phyloP scores from a whole-genome alignment of 1,140 invertebrate genomes.

The Octopus bimaculoides region DNA sequence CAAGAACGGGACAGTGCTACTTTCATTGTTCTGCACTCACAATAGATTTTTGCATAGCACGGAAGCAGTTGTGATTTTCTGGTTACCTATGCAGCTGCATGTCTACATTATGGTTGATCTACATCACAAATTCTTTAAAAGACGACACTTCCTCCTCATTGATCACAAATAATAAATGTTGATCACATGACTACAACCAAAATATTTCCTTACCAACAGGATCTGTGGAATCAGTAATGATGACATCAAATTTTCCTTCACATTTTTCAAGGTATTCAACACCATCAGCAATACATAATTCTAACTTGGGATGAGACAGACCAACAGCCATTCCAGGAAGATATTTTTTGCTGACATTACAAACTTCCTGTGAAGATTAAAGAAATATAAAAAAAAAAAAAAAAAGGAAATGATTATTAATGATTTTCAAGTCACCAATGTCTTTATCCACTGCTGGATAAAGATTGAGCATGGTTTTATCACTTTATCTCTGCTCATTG shows the following conservation, averaged over 20 bases:
- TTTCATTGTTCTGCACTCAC: too few relatives aligned
- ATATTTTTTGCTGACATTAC: slow-evolving; percentile 85
- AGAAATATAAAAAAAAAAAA: neutral
- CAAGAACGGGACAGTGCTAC: too few relatives aligned
- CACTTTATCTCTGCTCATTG: too few relatives aligned
- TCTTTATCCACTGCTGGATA: too few relatives aligned
- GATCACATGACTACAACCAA: neutral
- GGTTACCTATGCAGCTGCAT: too few relatives aligned
- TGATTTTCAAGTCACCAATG: too few relatives aligned
- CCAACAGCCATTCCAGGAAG: slow-evolving; percentile 87
- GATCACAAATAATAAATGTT: neutral
- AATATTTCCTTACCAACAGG: slow-evolving; percentile 69
- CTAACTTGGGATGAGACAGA: slow-evolving; percentile 79
- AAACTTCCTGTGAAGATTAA: slow-evolving; percentile 64
- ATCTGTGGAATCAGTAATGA: slow-evolving; percentile 98
- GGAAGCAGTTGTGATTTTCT: too few relatives aligned
- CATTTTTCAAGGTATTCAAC: slow-evolving; percentile 91
- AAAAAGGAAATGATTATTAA: too few relatives aligned
- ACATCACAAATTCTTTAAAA: slow-evolving; percentile 13
- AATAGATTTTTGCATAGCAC: too few relatives aligned
- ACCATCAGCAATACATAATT: slow-evolving; percentile 85
- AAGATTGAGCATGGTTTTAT: too few relatives aligned
- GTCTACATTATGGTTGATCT: too few relatives aligned
- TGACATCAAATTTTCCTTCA: slow-evolving; percentile 86
- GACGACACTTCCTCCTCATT: neutral